Percentiles rank a stretch among this genome's conserved stretches.
phyloP scores from a whole-genome alignment of 2,797 vertebrate species.

The Periophthalmus magnuspinnatus region DNA sequence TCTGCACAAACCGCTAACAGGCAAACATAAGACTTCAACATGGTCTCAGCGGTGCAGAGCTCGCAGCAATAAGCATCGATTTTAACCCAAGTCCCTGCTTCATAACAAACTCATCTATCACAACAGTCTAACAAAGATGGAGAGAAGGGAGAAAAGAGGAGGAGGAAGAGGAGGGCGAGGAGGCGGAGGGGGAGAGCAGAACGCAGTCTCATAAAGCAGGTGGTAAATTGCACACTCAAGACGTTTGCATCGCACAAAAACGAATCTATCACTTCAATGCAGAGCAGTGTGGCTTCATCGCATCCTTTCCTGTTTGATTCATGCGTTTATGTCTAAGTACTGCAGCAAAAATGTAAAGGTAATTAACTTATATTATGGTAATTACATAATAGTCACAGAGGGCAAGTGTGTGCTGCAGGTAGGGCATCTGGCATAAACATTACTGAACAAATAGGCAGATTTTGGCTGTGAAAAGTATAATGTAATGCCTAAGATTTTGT shows the following conservation, averaged over 20 bases:
- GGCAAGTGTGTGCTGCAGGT: too few relatives aligned
- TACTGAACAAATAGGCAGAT: too few relatives aligned
- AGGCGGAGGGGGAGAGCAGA: slow-evolving; percentile 2
- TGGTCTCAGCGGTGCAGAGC: slow-evolving; percentile 32
- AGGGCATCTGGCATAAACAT: too few relatives aligned
- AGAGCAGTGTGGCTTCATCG: slow-evolving; percentile 39
- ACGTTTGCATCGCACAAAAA: slow-evolving; percentile 38
- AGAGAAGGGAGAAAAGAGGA: slow-evolving; percentile 1
- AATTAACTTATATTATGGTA: background rate
- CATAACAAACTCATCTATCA: slow-evolving; percentile 71
- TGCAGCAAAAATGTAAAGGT: background rate
- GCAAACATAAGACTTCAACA: slow-evolving; percentile 29
- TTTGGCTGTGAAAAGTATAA: too few relatives aligned
- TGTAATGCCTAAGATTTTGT: too few relatives aligned
- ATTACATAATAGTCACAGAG: too few relatives aligned
- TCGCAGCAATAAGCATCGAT: slow-evolving; percentile 65
- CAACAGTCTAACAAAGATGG: slow-evolving; percentile 55
- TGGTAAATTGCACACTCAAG: slow-evolving; percentile 55
- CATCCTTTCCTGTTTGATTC: slow-evolving; percentile 4
- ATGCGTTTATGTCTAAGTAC: slow-evolving; percentile 14
- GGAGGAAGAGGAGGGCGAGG: background rate
- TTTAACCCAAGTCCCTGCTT: slow-evolving; percentile 55
- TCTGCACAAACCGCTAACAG: slow-evolving; percentile 58
- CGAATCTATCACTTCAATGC: slow-evolving; percentile 44
- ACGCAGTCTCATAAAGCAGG: slow-evolving; percentile 41